Conservation (phyloP, 2,888 invertebrate genomes). For the Meloe dianella region DNA sequence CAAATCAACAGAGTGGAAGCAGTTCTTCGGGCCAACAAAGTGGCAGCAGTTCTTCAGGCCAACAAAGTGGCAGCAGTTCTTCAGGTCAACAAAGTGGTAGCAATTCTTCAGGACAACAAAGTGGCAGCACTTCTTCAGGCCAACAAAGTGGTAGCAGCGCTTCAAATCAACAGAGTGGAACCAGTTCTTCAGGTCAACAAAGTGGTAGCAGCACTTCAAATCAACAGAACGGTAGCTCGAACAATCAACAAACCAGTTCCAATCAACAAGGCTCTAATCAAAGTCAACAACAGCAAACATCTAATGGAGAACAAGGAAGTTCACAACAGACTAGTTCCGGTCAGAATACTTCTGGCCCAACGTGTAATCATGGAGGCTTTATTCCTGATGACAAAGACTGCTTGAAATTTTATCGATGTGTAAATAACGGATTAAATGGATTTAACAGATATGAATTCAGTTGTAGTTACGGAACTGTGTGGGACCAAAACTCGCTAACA, state of each 20-base stretch:
- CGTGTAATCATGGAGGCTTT: conserved; percentile 70
- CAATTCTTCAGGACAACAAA: no score
- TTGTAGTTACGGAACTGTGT: conserved; percentile 76
- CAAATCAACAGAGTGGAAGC: no score
- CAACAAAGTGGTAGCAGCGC: no score
- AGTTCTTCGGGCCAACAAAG: no score
- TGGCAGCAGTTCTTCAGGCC: no score
- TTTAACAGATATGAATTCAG: conserved; percentile 71
- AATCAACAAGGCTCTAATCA: conserved; percentile 23
- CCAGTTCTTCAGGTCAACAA: conserved; percentile 17
- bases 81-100: no score
- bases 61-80: no score
- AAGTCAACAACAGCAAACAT: conserved; percentile 17
- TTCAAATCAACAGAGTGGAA: conserved; percentile 25
- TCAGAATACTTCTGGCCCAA: conserved; percentile 11
- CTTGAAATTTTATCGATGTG: conserved; percentile 76
- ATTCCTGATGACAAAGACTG: conserved; percentile 71
- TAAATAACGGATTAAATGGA: conserved; percentile 64
- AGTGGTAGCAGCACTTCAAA: neutral
- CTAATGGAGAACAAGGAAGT: conserved; percentile 21
- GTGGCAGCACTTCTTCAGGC: no score
- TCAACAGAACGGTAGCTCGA: no score
- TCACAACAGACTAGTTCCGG: conserved; percentile 28
- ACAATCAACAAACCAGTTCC: no score
- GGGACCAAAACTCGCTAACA: conserved; percentile 70